Evolutionary conservation across 2,113 vertebrate species (phyloP).

Genomic region (Mungos mungo): DNA sequence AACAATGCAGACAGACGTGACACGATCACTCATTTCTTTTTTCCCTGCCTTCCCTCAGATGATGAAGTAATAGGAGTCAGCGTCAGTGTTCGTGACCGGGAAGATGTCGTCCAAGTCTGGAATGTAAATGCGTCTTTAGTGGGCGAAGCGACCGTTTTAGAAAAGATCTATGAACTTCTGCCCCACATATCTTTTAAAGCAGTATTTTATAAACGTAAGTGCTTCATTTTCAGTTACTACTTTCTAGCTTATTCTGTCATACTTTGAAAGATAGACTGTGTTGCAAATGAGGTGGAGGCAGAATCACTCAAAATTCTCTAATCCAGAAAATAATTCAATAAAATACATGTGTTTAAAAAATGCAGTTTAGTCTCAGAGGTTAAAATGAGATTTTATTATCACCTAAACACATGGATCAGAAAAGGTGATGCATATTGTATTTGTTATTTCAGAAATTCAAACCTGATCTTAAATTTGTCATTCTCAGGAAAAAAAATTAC

Average conservation of each 20-base stretch:
- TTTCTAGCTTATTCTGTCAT: not conserved
- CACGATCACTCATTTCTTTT: slow-evolving; percentile 30
- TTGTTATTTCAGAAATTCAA: slow-evolving; percentile 57
- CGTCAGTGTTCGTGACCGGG: slow-evolving; percentile 93
- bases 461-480: slow-evolving; percentile 40
- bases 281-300: slow-evolving; percentile 30
- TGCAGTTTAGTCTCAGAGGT: slow-evolving; percentile 41
- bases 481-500: slow-evolving; percentile 35
- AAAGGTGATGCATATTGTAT: not conserved
- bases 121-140: slow-evolving; percentile 94
- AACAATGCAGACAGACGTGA: not conserved
- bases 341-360: not conserved
- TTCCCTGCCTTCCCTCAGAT: slow-evolving; percentile 82
- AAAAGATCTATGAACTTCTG: slow-evolving; percentile 94
- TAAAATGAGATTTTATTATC: slow-evolving; percentile 50
- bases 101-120: slow-evolving; percentile 97
- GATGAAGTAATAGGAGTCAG: slow-evolving; percentile 97
- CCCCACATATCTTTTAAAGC: slow-evolving; percentile 94
- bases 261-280: slow-evolving; percentile 10
- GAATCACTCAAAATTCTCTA: not conserved
- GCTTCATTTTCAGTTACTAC: slow-evolving; percentile 55
- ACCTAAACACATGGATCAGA: not conserved
- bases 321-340: slow-evolving; percentile 14
- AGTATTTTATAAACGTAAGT: slow-evolving; percentile 98
- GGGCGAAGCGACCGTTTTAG: slow-evolving; percentile 92